Conservation (phyloP, 1,140 invertebrate species). For the Drosophila nebulosa region DNA sequence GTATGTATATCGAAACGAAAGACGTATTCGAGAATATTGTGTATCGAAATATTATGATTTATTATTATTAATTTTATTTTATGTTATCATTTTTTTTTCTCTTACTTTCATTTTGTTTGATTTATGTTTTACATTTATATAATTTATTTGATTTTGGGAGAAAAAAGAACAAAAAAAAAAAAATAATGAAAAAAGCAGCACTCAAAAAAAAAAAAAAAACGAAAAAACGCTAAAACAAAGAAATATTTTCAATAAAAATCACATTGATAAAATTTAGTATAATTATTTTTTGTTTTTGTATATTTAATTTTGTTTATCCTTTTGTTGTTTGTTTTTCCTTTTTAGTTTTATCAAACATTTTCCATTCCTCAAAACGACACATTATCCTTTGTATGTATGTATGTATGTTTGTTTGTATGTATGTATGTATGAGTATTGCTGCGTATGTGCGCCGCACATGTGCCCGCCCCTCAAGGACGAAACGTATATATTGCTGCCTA, state of each 20-base stretch:
- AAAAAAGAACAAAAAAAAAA: conserved; percentile 11
- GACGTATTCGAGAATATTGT: conserved; percentile 5
- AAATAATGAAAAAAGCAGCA: conserved; percentile 3
- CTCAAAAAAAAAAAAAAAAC: conserved; percentile 16
- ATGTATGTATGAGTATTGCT: background rate
- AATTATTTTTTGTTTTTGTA: conserved; percentile 56
- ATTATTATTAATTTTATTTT: conserved; percentile 39
- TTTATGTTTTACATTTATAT: conserved; percentile 10
- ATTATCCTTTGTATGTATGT: background rate
- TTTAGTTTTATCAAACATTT: background rate
- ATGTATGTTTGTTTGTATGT: too few species aligned
- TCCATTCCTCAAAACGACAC: background rate
- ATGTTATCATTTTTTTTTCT: conserved; percentile 51
- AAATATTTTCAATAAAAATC: conserved; percentile 63
- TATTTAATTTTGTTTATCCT: conserved; percentile 47
- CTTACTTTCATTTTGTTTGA: conserved; percentile 65
- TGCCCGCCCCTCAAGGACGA: background rate
- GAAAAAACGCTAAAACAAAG: conserved; percentile 25
- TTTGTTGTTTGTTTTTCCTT: conserved; percentile 23
- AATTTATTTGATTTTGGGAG: conserved; percentile 12
- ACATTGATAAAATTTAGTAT: conserved; percentile 53
- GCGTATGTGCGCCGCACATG: background rate
- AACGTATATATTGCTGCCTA: background rate
- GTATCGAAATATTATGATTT: conserved; percentile 26
- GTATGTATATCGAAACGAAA: background rate